phyloP scores from a whole-genome alignment of 2,113 vertebrate species.

The Anthoscopus minutus region DNA sequence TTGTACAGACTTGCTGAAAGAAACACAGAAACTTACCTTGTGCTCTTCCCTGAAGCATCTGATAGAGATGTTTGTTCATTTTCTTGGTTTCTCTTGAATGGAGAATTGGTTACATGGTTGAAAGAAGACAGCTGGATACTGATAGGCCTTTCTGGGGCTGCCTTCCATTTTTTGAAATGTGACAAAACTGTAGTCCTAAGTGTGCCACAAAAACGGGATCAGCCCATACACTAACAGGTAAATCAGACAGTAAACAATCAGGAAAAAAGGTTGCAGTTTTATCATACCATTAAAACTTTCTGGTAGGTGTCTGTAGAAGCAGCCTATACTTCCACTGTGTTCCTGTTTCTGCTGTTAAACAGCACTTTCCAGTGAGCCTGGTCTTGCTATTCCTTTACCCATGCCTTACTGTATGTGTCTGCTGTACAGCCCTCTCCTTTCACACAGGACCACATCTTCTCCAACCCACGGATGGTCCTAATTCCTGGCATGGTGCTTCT shows the following conservation, averaged over 20 bases:
- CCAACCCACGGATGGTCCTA: rapidly evolving
- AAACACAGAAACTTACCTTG: background rate
- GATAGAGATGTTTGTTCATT: background rate
- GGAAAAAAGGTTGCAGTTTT: background rate
- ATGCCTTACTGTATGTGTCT: rapidly evolving
- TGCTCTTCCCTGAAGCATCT: background rate
- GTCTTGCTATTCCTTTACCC: background rate
- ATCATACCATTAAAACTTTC: background rate
- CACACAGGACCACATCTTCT: background rate
- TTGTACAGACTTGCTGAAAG: background rate
- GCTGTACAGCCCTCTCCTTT: background rate
- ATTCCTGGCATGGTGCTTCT: background rate
- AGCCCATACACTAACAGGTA: background rate
- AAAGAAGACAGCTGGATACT: background rate
- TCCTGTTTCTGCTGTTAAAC: background rate
- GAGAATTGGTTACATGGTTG: background rate
- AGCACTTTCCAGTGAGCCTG: background rate
- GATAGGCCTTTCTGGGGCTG: background rate
- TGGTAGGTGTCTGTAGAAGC: background rate
- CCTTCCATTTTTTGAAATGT: background rate
- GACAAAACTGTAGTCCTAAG: background rate
- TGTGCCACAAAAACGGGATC: background rate
- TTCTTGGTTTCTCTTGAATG: background rate
- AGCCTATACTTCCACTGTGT: background rate
- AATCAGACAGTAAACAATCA: background rate